Evolutionary conservation across 2,888 invertebrate species (phyloP).

Genomic region (Dicranocentrus wangi): DNA sequence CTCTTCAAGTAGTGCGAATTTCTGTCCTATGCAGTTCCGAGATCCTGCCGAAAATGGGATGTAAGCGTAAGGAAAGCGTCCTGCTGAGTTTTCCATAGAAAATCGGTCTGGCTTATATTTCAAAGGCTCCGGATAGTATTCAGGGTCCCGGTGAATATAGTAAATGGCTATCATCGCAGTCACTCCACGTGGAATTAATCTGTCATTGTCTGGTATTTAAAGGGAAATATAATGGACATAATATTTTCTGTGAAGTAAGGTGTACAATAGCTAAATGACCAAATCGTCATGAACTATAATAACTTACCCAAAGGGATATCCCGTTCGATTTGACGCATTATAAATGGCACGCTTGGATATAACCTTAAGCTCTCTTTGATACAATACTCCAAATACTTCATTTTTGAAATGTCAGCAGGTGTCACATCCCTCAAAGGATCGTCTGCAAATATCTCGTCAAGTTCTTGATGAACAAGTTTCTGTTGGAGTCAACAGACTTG

Average conservation of each 20-base stretch:
- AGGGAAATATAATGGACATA: too few species aligned
- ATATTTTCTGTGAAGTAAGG: too few species aligned
- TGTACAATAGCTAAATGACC: too few species aligned
- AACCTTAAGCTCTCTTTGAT: slow-evolving; percentile 75
- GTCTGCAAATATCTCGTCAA: slow-evolving; percentile 62
- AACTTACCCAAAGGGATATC: slow-evolving; percentile 73
- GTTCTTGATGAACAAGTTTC: slow-evolving; percentile 54
- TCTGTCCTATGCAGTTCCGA: slow-evolving; percentile 76
- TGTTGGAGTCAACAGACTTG: slow-evolving; percentile 15
- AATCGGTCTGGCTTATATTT: slow-evolving; percentile 68
- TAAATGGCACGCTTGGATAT: slow-evolving; percentile 75
- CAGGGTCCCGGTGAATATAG: slow-evolving; percentile 58
- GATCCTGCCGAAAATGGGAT: slow-evolving; percentile 73
- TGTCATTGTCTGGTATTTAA: too few species aligned
- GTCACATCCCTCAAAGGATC: slow-evolving; percentile 52
- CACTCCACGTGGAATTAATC: slow-evolving; percentile 50
- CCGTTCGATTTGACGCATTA: slow-evolving; percentile 73
- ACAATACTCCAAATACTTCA: slow-evolving; percentile 75
- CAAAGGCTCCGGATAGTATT: slow-evolving; percentile 65
- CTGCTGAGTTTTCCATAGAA: slow-evolving; percentile 55
- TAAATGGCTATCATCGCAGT: slow-evolving; percentile 38
- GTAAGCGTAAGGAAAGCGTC: slow-evolving; percentile 69
- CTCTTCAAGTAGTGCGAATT: slow-evolving; percentile 79
- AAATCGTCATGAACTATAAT: background rate
- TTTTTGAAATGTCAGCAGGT: slow-evolving; percentile 74